Evolutionary conservation across 2,888 invertebrate species (phyloP), one percentile per base, ranked within the genome.

Genomic region (Leistus spinibarbis): DNA sequence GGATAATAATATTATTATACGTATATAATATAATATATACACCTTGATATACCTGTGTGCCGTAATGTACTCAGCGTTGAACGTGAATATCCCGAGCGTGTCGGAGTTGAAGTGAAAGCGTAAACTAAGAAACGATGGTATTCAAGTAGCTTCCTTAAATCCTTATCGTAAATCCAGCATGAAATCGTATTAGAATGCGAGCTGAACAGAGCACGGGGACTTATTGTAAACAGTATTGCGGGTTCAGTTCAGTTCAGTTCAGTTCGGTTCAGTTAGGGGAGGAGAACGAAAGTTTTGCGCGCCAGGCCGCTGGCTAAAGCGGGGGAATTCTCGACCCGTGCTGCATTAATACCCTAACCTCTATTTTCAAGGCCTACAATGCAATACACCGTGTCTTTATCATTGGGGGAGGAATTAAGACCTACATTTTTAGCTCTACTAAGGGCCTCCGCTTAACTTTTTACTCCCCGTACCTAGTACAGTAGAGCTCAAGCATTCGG

Each of bases 101-200:
- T 10, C 40, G 40, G 40, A 40, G 40, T 40, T 40, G 40, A 10
- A 40, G 40, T 40, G 40, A 40, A 16, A 68, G 22, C 69, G 63
- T 22, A 65, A 62, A 67, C 67, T 73, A 67, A 73, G 73, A 69
- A 69, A 56, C 69, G 60, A 62, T 73, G 72, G 54, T 62, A 66
- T 82, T 81, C 81, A 79, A 81, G 81, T 81, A 86, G 85, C 86
- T 82, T 82, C 82, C 82, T 83, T 82, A 88, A 88, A 89, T 89
- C 89, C 85, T 88, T 88, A 89, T 86, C 88, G 88, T 86, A 89
- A 90, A 90, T 90, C 89, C 89, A 86, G 87, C 89, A 88, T 89
- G 88, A 90, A 90, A 90, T 90, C 89, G 88, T 88, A 89, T 90
- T 89, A 89, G 87, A 84, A 83, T 83, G 82, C 83, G 82, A 84